These are phyloP conservation scores for Columbina picui DNA, from an alignment of 2,113 vertebrate species.

Conservation along the genomic window DNA sequence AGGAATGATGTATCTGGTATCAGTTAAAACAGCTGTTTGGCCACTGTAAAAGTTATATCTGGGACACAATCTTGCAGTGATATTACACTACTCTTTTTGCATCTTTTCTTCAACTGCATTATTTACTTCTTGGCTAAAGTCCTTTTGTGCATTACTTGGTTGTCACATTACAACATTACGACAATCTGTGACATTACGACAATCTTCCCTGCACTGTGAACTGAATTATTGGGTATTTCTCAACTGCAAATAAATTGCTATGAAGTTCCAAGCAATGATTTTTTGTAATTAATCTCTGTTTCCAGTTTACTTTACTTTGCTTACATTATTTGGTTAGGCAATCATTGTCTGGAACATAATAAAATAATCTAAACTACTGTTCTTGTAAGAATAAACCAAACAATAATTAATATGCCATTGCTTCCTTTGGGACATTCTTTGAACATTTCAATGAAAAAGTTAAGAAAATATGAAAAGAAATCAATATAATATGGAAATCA, in stretches of 20 bases:
- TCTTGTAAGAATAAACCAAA: slow-evolving; percentile 60
- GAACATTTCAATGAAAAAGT: not conserved
- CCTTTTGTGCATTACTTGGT: not conserved
- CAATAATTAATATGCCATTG: slow-evolving; percentile 38
- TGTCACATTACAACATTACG: too few species aligned
- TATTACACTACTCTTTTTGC: not conserved
- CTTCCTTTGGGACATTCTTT: slow-evolving; percentile 18
- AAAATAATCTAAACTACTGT: slow-evolving; percentile 70
- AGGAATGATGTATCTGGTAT: not conserved
- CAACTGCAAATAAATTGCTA: slow-evolving; percentile 25
- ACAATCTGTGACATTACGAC: not conserved
- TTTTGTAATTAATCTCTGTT: slow-evolving; percentile 53
- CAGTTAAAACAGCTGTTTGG: not conserved
- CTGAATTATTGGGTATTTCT: slow-evolving; percentile 44
- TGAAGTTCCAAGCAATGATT: slow-evolving; percentile 23
- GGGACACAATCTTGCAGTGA: not conserved
- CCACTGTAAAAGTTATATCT: not conserved
- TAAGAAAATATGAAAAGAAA: not conserved
- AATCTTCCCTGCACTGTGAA: not conserved
- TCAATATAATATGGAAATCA: not conserved
- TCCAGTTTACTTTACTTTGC: slow-evolving; percentile 64
- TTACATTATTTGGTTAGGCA: slow-evolving; percentile 70
- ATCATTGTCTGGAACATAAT: slow-evolving; percentile 66
- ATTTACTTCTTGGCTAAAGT: not conserved
- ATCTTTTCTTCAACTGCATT: not conserved